phyloP scores from a whole-genome alignment of 2,888 invertebrate genomes.

The Dugesia japonica region DNA sequence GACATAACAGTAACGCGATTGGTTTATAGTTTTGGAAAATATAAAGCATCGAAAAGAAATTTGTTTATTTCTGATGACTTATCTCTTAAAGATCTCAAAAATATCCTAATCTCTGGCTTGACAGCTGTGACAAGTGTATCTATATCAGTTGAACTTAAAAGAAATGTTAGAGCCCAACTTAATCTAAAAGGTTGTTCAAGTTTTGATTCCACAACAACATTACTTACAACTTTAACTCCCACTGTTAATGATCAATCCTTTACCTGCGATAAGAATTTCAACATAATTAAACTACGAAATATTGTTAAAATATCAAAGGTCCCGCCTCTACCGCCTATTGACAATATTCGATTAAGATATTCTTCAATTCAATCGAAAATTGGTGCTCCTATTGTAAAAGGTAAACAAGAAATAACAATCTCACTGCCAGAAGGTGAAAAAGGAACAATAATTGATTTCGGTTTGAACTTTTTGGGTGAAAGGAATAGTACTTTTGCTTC shows the following conservation, averaged over 20 bases:
- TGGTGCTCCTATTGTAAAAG: background rate
- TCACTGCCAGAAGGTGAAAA: background rate
- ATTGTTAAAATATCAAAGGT: background rate
- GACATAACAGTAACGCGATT: background rate
- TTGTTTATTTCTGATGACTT: background rate
- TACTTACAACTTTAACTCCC: background rate
- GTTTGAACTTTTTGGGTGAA: background rate
- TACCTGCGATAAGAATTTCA: background rate
- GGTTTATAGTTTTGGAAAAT: background rate
- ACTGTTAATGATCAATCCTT: background rate
- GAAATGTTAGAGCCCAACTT: background rate
- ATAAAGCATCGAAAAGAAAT: background rate
- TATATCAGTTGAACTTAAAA: background rate
- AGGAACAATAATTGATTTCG: background rate
- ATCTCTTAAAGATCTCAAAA: background rate
- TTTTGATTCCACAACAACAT: background rate
- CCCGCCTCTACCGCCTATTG: background rate
- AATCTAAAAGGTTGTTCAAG: background rate
- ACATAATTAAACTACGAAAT: background rate
- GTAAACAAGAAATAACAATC: background rate
- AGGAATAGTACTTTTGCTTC: background rate
- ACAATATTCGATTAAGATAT: background rate
- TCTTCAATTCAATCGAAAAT: background rate
- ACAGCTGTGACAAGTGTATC: background rate
- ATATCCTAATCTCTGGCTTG: background rate